phyloP scores from a whole-genome alignment of 2,797 vertebrate genomes.

The Pitangus sulphuratus region DNA sequence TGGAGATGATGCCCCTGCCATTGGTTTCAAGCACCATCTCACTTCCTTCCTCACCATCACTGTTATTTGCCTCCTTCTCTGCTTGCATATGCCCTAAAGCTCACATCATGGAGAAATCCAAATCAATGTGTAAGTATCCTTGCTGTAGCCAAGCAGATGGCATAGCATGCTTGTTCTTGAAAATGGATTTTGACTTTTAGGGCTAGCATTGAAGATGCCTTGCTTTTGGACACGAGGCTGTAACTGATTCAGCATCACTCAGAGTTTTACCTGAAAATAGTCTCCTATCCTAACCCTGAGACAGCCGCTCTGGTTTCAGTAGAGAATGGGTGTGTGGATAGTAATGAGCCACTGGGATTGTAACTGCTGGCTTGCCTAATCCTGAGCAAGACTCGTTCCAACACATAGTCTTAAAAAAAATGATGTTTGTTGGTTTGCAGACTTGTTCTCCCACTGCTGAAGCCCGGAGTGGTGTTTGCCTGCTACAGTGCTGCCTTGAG shows the following conservation, averaged over 20 bases:
- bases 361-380: background rate
- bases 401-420: background rate
- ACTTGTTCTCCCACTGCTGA: background rate
- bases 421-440: background rate
- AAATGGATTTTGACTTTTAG: background rate
- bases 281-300: background rate
- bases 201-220: background rate
- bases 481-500: background rate
- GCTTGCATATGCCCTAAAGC: background rate
- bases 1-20: background rate
- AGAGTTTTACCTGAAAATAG: background rate
- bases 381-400: background rate
- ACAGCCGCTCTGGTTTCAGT: background rate
- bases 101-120: background rate
- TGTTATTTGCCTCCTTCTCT: background rate
- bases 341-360: background rate
- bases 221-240: background rate
- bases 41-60: background rate
- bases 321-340: background rate
- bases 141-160: background rate
- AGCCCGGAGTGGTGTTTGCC: background rate
- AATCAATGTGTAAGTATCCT: background rate
- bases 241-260: background rate
- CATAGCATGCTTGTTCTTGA: background rate
- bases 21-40: background rate